These are phyloP conservation scores for Noctua fimbriata DNA, from an alignment of 2,888 invertebrate species.

Conservation along the genomic window DNA sequence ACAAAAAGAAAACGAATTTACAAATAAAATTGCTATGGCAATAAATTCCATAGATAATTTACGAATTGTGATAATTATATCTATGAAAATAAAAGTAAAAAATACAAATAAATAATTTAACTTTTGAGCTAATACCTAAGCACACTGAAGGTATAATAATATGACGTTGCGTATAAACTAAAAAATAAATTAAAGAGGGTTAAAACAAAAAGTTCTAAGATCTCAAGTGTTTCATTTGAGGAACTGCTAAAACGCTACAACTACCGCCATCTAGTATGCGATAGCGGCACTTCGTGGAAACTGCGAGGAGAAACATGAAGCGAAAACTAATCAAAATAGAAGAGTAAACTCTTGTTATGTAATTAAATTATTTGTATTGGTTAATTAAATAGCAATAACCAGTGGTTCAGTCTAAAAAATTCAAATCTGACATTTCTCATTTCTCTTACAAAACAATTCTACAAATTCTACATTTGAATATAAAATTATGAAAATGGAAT, in stretches of 20 bases:
- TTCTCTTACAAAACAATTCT: background rate
- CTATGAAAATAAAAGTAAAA: background rate
- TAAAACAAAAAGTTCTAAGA: background rate
- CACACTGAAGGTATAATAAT: background rate
- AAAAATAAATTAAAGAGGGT: background rate
- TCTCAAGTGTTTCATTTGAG: background rate
- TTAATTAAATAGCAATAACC: background rate
- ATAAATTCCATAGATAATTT: background rate
- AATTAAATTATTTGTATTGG: background rate
- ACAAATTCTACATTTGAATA: no score
- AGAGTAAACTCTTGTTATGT: no score
- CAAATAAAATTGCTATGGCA: background rate
- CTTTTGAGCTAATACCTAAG: background rate
- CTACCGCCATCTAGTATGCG: conserved; percentile 79
- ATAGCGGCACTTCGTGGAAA: conserved; percentile 75
- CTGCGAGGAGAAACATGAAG: background rate
- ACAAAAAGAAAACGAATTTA: background rate
- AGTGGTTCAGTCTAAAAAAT: background rate
- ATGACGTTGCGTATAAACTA: background rate
- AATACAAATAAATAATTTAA: background rate
- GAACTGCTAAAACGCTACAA: conserved; percentile 63
- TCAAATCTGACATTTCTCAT: background rate
- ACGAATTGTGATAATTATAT: no score
- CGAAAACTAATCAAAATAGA: background rate
- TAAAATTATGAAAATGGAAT: no score